Conservation (phyloP, 2,113 vertebrate genomes). For the Gulo gulo region DNA sequence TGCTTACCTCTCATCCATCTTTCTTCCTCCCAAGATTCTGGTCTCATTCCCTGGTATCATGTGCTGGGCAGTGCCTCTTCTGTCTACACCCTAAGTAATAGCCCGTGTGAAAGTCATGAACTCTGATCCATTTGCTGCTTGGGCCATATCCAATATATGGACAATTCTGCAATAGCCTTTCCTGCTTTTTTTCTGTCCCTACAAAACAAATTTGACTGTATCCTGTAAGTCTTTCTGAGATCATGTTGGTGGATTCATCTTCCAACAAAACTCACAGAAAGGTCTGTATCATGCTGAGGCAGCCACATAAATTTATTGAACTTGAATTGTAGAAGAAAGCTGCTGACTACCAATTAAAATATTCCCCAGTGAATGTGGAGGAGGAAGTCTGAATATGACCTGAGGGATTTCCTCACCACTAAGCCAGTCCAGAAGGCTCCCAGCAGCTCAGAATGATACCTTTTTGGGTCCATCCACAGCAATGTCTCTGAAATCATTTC, state of each 20-base stretch:
- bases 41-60: background rate
- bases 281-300: background rate
- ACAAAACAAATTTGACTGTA: background rate
- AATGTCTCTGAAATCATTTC: background rate
- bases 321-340: background rate
- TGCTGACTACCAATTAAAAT: background rate
- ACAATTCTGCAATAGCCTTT: background rate
- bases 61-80: background rate
- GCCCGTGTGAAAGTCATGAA: background rate
- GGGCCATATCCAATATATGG: background rate
- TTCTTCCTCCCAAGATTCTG: background rate
- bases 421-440: background rate
- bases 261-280: background rate
- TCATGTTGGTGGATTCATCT: background rate
- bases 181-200: background rate
- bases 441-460: background rate
- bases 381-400: background rate
- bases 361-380: background rate
- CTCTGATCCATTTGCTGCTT: background rate
- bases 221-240: background rate
- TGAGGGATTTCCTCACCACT: background rate
- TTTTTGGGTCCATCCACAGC: background rate
- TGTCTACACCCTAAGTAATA: background rate
- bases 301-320: background rate
- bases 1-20: background rate